Evolutionary conservation across 1,140 invertebrate species (phyloP).

Genomic region (Drosophila busckii): DNA sequence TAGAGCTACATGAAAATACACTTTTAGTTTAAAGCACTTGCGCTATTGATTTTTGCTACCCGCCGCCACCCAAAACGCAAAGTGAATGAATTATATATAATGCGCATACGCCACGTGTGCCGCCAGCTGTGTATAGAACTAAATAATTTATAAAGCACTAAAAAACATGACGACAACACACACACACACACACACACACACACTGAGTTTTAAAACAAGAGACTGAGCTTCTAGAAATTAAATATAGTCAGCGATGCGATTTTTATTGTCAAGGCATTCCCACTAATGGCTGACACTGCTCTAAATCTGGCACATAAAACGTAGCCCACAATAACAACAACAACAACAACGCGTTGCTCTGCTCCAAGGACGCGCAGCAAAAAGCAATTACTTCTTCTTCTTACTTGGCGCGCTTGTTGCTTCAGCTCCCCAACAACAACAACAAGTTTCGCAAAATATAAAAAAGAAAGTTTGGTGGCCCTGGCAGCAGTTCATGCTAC

Average conservation of each 20-base stretch:
- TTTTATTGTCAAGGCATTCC: conserved; percentile 23
- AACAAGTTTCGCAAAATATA: conserved; percentile 2
- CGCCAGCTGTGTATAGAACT: neutral
- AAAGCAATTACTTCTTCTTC: conserved; percentile 68
- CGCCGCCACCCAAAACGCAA: too few relatives aligned
- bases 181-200: too few relatives aligned
- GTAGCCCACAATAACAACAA: too few relatives aligned
- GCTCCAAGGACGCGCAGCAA: conserved; percentile 48
- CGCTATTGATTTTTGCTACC: conserved; percentile 12
- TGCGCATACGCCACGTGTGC: conserved; percentile 33
- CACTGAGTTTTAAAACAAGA: conserved; percentile 21
- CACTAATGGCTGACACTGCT: conserved; percentile 38
- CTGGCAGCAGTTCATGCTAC: conserved; percentile 64
- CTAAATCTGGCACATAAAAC: conserved; percentile 26
- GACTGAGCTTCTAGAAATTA: conserved; percentile 36
- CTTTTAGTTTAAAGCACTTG: too few relatives aligned
- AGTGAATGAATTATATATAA: conserved; percentile 28
- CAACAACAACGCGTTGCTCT: conserved; percentile 10
- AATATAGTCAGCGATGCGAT: conserved; percentile 39
- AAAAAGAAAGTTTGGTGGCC: conserved; percentile 55
- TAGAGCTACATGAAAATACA: conserved; percentile 19
- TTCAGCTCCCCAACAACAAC: conserved; percentile 26
- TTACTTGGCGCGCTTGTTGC: conserved; percentile 54
- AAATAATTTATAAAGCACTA: conserved; percentile 38
- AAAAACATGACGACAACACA: conserved; percentile 7